Conservation (phyloP, 2,113 vertebrate genomes). For the Daboia siamensis region DNA sequence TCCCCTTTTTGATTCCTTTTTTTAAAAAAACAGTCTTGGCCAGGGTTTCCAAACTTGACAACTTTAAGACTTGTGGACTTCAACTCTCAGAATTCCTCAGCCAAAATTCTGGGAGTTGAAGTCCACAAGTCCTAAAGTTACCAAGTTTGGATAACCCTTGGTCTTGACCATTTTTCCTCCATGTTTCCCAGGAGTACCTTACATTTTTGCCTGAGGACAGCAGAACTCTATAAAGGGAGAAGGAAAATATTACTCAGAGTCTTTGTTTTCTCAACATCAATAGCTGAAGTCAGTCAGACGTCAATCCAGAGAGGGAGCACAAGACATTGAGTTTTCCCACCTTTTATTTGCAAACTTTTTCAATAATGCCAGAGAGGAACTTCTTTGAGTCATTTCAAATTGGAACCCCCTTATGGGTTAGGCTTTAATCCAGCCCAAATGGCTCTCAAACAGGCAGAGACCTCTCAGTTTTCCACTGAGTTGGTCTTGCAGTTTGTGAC, state of each 20-base stretch:
- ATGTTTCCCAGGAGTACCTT: neutral
- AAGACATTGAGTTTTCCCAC: neutral
- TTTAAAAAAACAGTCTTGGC: neutral
- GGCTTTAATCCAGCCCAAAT: neutral
- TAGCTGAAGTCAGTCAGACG: neutral
- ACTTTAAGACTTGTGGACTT: neutral
- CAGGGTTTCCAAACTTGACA: neutral
- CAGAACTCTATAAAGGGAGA: neutral
- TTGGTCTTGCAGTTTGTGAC: neutral
- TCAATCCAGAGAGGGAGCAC: neutral
- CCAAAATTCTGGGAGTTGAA: neutral
- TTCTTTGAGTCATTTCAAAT: neutral
- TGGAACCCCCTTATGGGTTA: neutral
- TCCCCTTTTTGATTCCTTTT: too few species aligned
- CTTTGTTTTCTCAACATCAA: neutral
- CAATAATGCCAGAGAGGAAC: neutral
- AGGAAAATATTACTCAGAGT: neutral
- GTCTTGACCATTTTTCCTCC: neutral
- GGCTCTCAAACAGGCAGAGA: neutral
- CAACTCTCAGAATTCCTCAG: neutral
- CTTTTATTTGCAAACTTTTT: neutral
- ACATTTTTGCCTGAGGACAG: neutral
- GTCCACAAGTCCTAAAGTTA: neutral
- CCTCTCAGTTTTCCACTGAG: neutral
- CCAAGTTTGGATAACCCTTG: neutral